Evolutionary conservation across 2,888 invertebrate genomes (phyloP).

Genomic region (Apodemia duryi): DNA sequence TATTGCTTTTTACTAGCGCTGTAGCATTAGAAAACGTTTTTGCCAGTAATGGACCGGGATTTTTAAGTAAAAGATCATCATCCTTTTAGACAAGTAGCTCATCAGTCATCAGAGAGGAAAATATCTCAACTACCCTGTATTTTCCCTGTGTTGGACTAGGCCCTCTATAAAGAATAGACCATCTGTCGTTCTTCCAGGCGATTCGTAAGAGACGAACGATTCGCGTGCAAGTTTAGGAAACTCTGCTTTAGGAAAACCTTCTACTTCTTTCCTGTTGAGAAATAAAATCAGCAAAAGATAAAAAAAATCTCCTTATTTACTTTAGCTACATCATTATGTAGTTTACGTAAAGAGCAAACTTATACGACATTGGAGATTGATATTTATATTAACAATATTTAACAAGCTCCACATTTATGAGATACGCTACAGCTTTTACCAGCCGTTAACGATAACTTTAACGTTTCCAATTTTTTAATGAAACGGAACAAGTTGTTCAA

Average conservation of each 20-base stretch:
- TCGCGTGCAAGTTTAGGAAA: too few species aligned
- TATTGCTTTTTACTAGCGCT: constrained; percentile 20
- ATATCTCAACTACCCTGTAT: too few species aligned
- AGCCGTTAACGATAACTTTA: not conserved
- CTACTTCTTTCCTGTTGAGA: too few species aligned
- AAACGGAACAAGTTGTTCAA: not conserved
- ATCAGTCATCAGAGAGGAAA: too few species aligned
- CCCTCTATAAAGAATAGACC: too few species aligned
- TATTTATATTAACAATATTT: constrained; percentile 1
- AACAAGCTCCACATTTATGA: constrained; percentile 3
- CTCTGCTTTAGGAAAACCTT: too few species aligned
- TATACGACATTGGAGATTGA: not conserved
- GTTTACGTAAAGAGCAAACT: not conserved
- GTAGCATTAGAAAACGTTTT: constrained; percentile 1
- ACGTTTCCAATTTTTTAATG: not conserved
- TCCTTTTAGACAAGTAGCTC: too few species aligned
- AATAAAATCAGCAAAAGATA: not conserved
- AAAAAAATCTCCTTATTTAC: not conserved
- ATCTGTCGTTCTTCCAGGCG: too few species aligned
- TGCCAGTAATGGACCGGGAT: too few species aligned
- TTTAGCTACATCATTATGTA: not conserved
- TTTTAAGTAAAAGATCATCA: too few species aligned
- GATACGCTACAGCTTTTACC: not conserved
- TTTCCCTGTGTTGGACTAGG: too few species aligned
- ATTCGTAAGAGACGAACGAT: too few species aligned